Evolutionary conservation across 2,888 invertebrate species (phyloP), one percentile per base, ranked within the genome.

Genomic region (Callyntrura sp.): DNA sequence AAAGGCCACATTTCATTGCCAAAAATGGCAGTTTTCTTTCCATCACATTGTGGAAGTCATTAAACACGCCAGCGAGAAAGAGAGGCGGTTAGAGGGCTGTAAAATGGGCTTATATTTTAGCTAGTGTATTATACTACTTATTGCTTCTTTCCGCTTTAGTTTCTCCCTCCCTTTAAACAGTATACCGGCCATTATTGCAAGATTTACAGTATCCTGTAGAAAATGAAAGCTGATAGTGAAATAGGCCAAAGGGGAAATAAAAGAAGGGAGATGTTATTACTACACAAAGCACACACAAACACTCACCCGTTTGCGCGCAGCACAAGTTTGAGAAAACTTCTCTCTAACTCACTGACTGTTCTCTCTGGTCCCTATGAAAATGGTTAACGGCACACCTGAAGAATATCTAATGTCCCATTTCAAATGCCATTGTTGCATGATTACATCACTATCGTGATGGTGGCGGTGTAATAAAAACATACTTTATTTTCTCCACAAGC

Each of bases 1-100:
- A n/a, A 12, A n/a, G 65, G 43, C 78, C 55, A 78, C 85, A 76
- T 85, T 85, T 85, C 78, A 78, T 48, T 78, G 78, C 85, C 78
- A 78, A 78, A 78, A 43, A 20, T 17, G 78, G 28, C 78, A 68
- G 17, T 68, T 68, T 43, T 11, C 23, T 17, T 68, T 43, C 35
- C n/a, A 6, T 23, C 11, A 17, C 62, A 62, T 20, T 60, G 60
- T 60, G 20, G 17, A 62, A 28, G 11, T 8, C 28, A 62, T 62
- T 35, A 35, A 35, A 35, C 35, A 35, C 35, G 6, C 35, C 6
- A 35, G 35, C 6, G 35, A 35, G 35, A 35, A 35, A 35, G 6
- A 35, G 35, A 35, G 35, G 35, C 6, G 6, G 35, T 35, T 35
- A 6, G 35, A 2, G 35, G 35, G 35, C 35, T 35, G 35, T 35